phyloP scores from a whole-genome alignment of 2,888 invertebrate species.

The Sphaerophoria rueppellii region DNA sequence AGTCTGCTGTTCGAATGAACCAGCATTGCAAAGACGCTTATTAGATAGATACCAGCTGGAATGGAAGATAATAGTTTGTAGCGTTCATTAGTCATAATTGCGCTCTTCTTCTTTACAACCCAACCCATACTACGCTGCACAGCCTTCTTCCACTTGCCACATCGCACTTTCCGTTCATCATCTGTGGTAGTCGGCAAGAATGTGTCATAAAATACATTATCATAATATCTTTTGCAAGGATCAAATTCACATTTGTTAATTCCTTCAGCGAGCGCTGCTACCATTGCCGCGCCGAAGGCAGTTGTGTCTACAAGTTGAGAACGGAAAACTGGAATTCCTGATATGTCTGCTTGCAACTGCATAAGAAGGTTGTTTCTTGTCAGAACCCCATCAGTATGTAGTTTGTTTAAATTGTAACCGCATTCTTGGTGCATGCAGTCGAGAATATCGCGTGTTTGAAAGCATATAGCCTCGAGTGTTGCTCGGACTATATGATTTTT shows the following conservation, averaged over 20 bases:
- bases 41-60: constrained; percentile 89
- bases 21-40: constrained; percentile 87
- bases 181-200: constrained; percentile 92
- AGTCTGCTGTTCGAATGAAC: constrained; percentile 75
- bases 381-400: constrained; percentile 97
- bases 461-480: constrained; percentile 96
- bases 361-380: constrained; percentile 94
- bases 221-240: constrained; percentile 83
- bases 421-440: constrained; percentile 98
- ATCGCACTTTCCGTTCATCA: constrained; percentile 91
- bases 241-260: constrained; percentile 88
- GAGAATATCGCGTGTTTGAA: constrained; percentile 96
- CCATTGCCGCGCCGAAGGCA: constrained; percentile 96
- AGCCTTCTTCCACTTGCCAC: constrained; percentile 97
- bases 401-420: constrained; percentile 90
- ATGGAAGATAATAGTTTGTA: constrained; percentile 90
- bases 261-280: constrained; percentile 91
- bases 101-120: constrained; percentile 89
- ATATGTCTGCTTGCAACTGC: constrained; percentile 97
- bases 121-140: constrained; percentile 95
- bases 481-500: constrained; percentile 97
- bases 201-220: constrained; percentile 85
- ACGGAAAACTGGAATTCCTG: constrained; percentile 94
- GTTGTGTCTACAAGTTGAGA: constrained; percentile 95
- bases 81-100: constrained; percentile 91